Percentiles rank a stretch among this genome's conserved stretches.
These are phyloP conservation scores for Odontamblyopus lacepedii DNA, from an alignment of 2,797 vertebrate species.

Conservation along the genomic window DNA sequence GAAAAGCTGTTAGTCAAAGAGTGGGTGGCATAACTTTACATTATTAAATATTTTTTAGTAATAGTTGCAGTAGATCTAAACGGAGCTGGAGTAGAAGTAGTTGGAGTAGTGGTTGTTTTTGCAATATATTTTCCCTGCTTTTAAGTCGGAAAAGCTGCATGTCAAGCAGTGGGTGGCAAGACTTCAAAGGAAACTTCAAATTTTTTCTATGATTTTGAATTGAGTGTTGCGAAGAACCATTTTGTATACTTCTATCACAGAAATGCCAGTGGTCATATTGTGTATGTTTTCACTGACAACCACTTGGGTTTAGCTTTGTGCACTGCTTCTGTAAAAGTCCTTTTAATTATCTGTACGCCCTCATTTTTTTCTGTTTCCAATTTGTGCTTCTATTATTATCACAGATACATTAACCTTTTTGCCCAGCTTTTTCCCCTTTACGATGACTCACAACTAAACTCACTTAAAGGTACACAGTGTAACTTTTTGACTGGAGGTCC, in stretches of 20 bases:
- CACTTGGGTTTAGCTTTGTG: neutral
- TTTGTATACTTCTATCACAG: neutral
- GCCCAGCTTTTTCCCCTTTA: constrained; percentile 30
- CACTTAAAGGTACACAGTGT: neutral
- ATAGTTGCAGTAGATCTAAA: no score
- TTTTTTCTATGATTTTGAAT: neutral
- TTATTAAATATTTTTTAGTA: no score
- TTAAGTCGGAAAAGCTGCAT: no score
- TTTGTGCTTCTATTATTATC: constrained; percentile 41
- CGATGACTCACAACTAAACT: constrained; percentile 28
- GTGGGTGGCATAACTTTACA: no score
- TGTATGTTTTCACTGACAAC: constrained; percentile 3
- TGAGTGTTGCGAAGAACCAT: neutral
- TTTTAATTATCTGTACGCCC: constrained; percentile 30
- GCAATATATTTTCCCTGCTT: no score
- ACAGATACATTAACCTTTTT: constrained; percentile 49
- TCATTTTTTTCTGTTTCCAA: constrained; percentile 36
- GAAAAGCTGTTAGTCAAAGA: no score
- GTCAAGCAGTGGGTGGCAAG: no score
- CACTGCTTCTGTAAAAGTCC: constrained; percentile 21
- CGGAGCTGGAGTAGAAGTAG: no score
- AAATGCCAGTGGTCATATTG: constrained; percentile 4
- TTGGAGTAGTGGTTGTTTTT: no score
- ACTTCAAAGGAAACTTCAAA: no score
- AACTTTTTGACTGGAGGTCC: no score